These are phyloP conservation scores for Ectropis crepuscularia DNA, from an alignment of 2,888 invertebrate species.

Conservation along the genomic window DNA sequence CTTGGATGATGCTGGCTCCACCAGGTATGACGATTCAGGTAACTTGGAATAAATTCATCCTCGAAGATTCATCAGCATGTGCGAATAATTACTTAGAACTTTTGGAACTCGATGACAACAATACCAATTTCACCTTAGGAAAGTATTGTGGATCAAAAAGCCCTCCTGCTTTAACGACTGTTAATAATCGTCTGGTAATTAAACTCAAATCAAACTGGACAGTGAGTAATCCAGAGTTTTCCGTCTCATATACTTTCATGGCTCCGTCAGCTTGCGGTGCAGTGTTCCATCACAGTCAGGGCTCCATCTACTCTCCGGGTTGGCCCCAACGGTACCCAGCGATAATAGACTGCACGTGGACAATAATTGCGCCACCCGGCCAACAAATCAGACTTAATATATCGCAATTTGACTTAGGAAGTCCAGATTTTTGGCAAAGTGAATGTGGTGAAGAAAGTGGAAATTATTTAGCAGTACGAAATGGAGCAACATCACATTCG, in stretches of 20 bases:
- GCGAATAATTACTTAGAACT: constrained; percentile 88
- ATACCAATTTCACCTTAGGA: constrained; percentile 55
- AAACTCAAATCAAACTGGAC: constrained; percentile 86
- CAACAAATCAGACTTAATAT: constrained; percentile 90
- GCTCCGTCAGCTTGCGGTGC: constrained; percentile 88
- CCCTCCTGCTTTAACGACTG: constrained; percentile 88
- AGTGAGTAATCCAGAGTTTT: constrained; percentile 87
- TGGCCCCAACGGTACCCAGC: constrained; percentile 90
- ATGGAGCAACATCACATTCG: constrained; percentile 89
- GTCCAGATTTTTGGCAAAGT: constrained; percentile 38
- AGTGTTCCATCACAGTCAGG: constrained; percentile 86
- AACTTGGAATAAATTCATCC: constrained; percentile 88
- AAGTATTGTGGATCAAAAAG: constrained; percentile 89
- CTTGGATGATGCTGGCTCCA: constrained; percentile 91
- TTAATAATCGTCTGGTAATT: constrained; percentile 88
- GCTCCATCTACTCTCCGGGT: constrained; percentile 90
- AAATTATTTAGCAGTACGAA: constrained; percentile 85
- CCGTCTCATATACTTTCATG: constrained; percentile 86
- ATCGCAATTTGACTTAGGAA: constrained; percentile 85
- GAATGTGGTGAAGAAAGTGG: constrained; percentile 66
- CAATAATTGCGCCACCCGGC: constrained; percentile 87
- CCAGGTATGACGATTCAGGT: constrained; percentile 88
- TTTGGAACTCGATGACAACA: constrained; percentile 84
- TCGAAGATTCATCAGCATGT: constrained; percentile 87
- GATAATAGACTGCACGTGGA: constrained; percentile 92